phyloP scores from a whole-genome alignment of 2,797 vertebrate genomes.

The Ambastaia sidthimunki region DNA sequence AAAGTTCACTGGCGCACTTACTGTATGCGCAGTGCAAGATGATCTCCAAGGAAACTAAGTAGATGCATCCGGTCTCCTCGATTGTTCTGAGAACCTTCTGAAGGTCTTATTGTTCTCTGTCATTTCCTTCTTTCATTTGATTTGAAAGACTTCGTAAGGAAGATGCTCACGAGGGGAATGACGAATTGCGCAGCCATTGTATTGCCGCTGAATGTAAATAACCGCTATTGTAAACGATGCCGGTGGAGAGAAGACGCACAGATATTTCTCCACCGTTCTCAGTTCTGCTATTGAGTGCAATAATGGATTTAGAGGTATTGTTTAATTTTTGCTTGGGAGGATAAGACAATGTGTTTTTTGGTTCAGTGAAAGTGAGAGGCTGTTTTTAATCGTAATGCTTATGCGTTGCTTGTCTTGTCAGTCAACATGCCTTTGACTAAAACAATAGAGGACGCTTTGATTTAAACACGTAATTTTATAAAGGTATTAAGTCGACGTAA shows the following conservation, averaged over 20 bases:
- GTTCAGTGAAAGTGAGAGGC: constrained; percentile 30
- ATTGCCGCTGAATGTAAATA: constrained; percentile 49
- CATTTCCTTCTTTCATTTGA: constrained; percentile 34
- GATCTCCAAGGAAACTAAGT: constrained; percentile 19
- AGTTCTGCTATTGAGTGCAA: constrained; percentile 12
- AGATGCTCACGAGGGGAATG: constrained; percentile 11
- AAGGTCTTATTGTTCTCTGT: constrained; percentile 30
- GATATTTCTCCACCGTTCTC: constrained; percentile 30
- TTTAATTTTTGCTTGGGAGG: constrained; percentile 15
- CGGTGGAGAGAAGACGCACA: constrained; percentile 22
- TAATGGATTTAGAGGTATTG: constrained; percentile 32
- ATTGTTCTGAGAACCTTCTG: constrained; percentile 36
- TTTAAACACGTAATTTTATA: neutral
- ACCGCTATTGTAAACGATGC: constrained; percentile 36
- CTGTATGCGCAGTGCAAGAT: neutral
- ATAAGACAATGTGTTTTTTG: constrained; percentile 17
- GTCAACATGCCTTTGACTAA: neutral
- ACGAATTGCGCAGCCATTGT: constrained; percentile 35
- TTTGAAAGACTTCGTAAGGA: constrained; percentile 36
- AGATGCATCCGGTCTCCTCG: constrained; percentile 16
- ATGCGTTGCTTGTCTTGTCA: neutral
- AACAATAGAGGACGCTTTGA: neutral
- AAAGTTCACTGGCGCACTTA: too few relatives aligned
- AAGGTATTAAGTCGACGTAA: too few relatives aligned
- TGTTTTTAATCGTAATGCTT: constrained; percentile 3